Evolutionary conservation across 2,888 invertebrate species (phyloP).

Genomic region (Tetranychus truncatus): DNA sequence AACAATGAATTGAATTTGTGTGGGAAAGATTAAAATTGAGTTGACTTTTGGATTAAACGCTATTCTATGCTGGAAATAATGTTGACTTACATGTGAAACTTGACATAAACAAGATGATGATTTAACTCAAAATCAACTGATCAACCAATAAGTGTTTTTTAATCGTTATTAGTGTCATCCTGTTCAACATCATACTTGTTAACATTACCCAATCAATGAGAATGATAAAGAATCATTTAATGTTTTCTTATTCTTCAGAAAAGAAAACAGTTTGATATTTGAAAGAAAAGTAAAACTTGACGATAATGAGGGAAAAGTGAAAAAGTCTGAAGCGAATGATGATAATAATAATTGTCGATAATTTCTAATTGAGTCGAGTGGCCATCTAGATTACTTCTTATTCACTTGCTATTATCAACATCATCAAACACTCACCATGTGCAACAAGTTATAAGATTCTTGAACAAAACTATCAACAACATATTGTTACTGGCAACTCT

Average conservation of each 20-base stretch:
- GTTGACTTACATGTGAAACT: too few species aligned
- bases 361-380: not conserved
- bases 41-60: too few species aligned
- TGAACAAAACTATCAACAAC: slow-evolving; percentile 1
- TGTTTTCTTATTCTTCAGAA: not conserved
- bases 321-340: slow-evolving; percentile 1
- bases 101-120: too few species aligned
- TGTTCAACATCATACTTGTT: not conserved
- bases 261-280: not conserved
- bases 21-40: too few species aligned
- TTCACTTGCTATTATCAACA: not conserved
- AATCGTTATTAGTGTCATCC: not conserved
- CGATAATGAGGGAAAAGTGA: not conserved
- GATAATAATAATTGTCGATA: not conserved
- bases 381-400: not conserved
- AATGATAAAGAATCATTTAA: not conserved
- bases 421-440: not conserved
- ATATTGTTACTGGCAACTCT: not conserved
- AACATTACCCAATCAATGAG: not conserved
- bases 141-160: not conserved
- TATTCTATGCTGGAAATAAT: too few species aligned
- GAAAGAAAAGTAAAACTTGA: too few species aligned
- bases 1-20: too few species aligned
- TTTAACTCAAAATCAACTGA: too few species aligned
- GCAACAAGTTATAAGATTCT: not conserved